These are phyloP conservation scores for Oryctolagus cuniculus DNA, from an alignment of 2,113 vertebrate species.

Conservation along the genomic window mOryCun1.1 NC_091434.1:125499501-125500000, in stretches of 20 bases:
- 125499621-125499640: constrained; percentile 89
- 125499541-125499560: constrained; percentile 83
- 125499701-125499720: neutral
- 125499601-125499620: constrained; percentile 81
- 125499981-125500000: neutral
- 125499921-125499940: neutral
- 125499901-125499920: accelerated
- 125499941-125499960: neutral
- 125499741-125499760: constrained; percentile 75
- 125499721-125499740: constrained; percentile 74
- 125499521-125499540: constrained; percentile 85
- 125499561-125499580: constrained; percentile 84
- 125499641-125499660: constrained; percentile 85
- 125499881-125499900: neutral
- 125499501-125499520: constrained; percentile 87
- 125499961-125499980: neutral
- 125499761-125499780: constrained; percentile 38
- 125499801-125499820: neutral
- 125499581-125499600: constrained; percentile 87
- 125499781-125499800: neutral
- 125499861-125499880: neutral
- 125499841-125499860: neutral
- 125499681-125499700: constrained; percentile 11
- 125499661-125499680: constrained; percentile 81
- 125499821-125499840: neutral